Evolutionary conservation across 2,113 vertebrate species (phyloP), one percentile per base, ranked within the genome.

Genomic region (Heliornis fulica): DNA sequence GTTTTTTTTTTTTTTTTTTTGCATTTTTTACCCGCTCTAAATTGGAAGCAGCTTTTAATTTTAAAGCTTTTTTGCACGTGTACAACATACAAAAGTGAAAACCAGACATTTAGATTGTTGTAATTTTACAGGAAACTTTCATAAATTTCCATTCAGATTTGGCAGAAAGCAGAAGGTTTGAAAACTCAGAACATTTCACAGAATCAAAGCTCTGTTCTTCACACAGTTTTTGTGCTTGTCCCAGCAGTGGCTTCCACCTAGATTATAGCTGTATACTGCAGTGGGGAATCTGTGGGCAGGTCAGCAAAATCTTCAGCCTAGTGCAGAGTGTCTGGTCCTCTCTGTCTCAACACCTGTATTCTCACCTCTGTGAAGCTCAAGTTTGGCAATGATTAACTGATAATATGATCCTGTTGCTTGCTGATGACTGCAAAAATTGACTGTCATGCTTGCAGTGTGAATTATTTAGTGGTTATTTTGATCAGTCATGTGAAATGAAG

Each of bases 121-220:
- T 83, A 76, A 78, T 83, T 90, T 90, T 90, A 89, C 0, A 1
- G 41, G 68, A 90, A 92, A 22, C 38, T 79, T 90, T 64, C 71
- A 95, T 66, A 63, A 57, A 80, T 83, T 91, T 80, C 87, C 65
- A 65, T 83, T 79, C 34, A 59, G 66, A 34, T 54, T 88, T 96
- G 75, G 38, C 68, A 96, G 71, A 88, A 91, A 93, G 34, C 41
- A 2, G 4, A 54, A 87, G 59, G 26, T 83, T 76, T 84, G 46
- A 63, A 93, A 79, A 41, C 63, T 91, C 26, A 43, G 46, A 91
- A 54, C 32, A 15, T 83, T 80, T 83, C 23, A 65, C 85, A 70
- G 79, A 93, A 68, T 26, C 43, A 82, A 75, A 61, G 26, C 50
- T 93, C 65, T 91, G 66, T 74, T 82, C 57, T 77, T 82, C 82